Base-by-base conservation (phyloP, 2,888 invertebrate species). In the Halocaridina rubra region DNA sequence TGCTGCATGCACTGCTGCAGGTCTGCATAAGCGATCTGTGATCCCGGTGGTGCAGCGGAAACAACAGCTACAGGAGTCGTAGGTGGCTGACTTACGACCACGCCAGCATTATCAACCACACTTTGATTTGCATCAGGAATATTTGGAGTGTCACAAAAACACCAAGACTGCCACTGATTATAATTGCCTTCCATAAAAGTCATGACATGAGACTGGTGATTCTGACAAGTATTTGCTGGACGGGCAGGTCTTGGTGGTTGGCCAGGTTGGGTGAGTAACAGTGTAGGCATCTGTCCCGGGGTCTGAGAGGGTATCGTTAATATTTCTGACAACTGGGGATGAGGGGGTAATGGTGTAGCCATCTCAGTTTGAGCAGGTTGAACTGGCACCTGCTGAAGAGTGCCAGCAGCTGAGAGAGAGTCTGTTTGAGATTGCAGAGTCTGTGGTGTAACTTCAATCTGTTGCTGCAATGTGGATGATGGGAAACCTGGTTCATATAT, bases 101-200 rank as follows among this genome's bases (percentile, higher is more conserved):
- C 46, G 27, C 61, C 46, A 57, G 67, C 33, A 72, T n/a, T 72
- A n/a, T 72, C 78, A 16, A 78, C n/a, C 24, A 84, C 72, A 30
- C 39, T 59, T 7, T 78, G 72, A 22, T 64, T 32, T 22, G 61
- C 24, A 53, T 75, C 80, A 64, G 85, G 87, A 46, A 87, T 71
- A 57, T 82, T 87, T 72, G 85, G 87, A 19, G 82, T 82, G 13
- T 87, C 85, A 79, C 88, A 88, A 57, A 88, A 82, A 57, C 88
- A 88, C 88, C 88, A 88, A 3, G 88, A 76, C 74, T 88, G 88
- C 88, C 88, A 88, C 39, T 86, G 88, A 67, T 77, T 80, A 33
- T 77, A 80, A 71, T 69, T 84, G 32, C 81, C 84, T 53, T 88
- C 88, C 16, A 86, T 57, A 64, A 82, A 86, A 2, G 84, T 88